A percentile compares a stretch with the other conserved stretches of the same genome.
These are phyloP conservation scores for Neopelma chrysocephalum DNA, from an alignment of 2,797 vertebrate species.

Conservation along the genomic window DNA sequence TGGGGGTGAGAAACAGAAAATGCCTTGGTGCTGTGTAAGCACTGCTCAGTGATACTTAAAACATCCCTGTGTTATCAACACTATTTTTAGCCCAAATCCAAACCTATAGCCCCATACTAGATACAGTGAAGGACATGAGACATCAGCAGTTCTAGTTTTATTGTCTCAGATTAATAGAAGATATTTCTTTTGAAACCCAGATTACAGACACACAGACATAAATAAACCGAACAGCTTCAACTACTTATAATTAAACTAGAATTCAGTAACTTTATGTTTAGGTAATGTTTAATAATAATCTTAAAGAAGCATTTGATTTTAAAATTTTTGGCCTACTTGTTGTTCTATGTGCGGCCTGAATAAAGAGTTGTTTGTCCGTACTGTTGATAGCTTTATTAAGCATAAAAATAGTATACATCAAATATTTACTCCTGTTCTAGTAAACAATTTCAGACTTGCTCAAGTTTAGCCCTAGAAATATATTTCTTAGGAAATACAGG, in stretches of 20 bases:
- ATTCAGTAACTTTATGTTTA: not conserved
- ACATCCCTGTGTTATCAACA: not conserved
- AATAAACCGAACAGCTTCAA: not conserved
- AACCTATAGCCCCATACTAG: not conserved
- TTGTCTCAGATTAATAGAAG: not conserved
- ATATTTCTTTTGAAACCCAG: not conserved
- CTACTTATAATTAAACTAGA: not conserved
- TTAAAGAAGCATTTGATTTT: not conserved
- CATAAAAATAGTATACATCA: not conserved
- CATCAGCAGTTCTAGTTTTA: not conserved
- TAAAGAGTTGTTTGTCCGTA: not conserved
- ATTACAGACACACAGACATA: not conserved
- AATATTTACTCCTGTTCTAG: not conserved
- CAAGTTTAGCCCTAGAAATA: not conserved
- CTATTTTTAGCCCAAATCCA: not conserved
- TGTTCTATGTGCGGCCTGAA: not conserved
- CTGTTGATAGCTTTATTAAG: not conserved
- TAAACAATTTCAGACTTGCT: not conserved
- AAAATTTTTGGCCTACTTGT: not conserved
- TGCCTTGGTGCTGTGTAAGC: not conserved
- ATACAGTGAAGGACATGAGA: not conserved
- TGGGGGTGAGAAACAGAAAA: not conserved
- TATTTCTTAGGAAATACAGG: not conserved
- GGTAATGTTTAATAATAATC: not conserved
- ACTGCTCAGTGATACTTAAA: not conserved